Percentiles rank a stretch among this genome's conserved stretches.
Evolutionary conservation across 2,113 vertebrate species (phyloP).

Genomic region (Callorhinus ursinus): DNA sequence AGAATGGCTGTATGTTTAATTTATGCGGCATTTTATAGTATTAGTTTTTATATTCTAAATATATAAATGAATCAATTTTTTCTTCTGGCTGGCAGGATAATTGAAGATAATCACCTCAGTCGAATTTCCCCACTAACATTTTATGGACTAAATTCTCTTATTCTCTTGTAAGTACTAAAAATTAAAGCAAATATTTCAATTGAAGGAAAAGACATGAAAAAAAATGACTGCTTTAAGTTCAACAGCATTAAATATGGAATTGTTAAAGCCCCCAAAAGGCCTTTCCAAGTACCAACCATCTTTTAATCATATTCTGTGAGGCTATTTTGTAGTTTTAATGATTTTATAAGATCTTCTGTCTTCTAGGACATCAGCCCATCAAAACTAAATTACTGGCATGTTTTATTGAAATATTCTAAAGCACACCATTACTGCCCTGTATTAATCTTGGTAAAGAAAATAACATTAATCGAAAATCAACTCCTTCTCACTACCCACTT

Average conservation of each 20-base stretch:
- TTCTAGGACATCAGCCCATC: not conserved
- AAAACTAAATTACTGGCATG: not conserved
- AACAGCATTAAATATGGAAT: slow-evolving; percentile 8
- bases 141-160: slow-evolving; percentile 94
- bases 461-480: not conserved
- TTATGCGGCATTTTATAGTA: slow-evolving; percentile 32
- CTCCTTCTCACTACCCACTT: not conserved
- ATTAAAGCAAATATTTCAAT: slow-evolving; percentile 40
- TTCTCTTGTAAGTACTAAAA: slow-evolving; percentile 93
- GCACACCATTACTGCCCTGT: not conserved
- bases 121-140: slow-evolving; percentile 93
- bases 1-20: slow-evolving; percentile 94
- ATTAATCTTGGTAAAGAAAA: not conserved
- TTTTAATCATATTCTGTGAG: not conserved
- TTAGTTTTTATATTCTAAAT: slow-evolving; percentile 34
- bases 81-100: slow-evolving; percentile 88
- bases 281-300: not conserved
- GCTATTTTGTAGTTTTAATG: not conserved
- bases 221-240: slow-evolving; percentile 1
- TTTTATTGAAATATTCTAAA: not conserved
- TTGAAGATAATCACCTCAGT: slow-evolving; percentile 95
- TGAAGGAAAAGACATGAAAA: not conserved
- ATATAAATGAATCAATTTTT: slow-evolving; percentile 59
- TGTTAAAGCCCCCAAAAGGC: not conserved
- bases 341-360: not conserved